These are phyloP conservation scores for Ianthella basta DNA, from an alignment of 37 sponge, comb jelly and placozoan genomes.

Conservation along the genomic window DNA sequence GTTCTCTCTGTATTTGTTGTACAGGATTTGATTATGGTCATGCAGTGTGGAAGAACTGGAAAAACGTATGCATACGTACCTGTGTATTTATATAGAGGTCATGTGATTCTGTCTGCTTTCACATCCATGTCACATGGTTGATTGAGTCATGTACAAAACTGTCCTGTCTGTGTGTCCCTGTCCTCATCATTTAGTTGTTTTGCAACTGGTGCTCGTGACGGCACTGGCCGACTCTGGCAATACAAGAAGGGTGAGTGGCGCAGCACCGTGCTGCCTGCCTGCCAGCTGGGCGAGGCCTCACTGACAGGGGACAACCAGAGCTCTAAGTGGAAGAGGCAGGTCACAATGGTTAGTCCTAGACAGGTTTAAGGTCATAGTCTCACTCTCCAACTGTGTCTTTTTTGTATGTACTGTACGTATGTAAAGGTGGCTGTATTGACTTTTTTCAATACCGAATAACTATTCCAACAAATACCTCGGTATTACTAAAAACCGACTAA, in stretches of 20 bases:
- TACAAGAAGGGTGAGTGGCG: slow-evolving; percentile 50
- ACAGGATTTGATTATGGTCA: slow-evolving; percentile 7
- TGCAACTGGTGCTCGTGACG: slow-evolving; percentile 80
- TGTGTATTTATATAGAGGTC: no score
- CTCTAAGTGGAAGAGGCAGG: slow-evolving; percentile 37
- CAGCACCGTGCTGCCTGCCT: slow-evolving; percentile 27
- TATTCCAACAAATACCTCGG: no score
- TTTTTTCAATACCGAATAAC: no score
- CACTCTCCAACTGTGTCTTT: no score
- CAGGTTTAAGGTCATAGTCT: not conserved
- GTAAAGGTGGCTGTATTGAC: no score
- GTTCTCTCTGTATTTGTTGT: not conserved
- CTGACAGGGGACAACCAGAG: slow-evolving; percentile 15
- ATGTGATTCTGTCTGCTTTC: not conserved
- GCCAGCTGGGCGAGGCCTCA: not conserved
- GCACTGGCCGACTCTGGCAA: slow-evolving; percentile 68
- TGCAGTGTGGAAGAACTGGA: slow-evolving; percentile 31
- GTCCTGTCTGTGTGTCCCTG: no score
- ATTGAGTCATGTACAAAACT: not conserved
- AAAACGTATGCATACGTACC: not conserved
- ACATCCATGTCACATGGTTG: no score
- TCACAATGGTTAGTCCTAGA: slow-evolving; percentile 54
- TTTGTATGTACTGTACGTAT: no score
- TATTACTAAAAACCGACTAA: no score
- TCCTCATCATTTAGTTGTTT: slow-evolving; percentile 44